Conservation (phyloP, 2,797 vertebrate species). For the Ctenopoma kingsleyae region DNA sequence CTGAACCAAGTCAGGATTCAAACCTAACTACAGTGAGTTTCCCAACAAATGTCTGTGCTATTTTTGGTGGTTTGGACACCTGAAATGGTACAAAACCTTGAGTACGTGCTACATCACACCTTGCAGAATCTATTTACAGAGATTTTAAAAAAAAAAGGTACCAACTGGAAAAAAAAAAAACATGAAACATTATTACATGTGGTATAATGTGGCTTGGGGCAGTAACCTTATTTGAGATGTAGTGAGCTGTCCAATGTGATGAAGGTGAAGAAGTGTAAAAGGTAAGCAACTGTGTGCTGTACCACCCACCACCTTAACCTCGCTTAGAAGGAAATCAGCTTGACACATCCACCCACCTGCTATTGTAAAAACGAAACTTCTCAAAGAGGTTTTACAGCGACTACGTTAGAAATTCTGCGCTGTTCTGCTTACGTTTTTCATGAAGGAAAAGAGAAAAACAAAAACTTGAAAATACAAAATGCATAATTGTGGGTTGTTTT, state of each 20-base stretch:
- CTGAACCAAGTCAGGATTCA: constrained; percentile 10
- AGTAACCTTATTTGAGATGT: constrained; percentile 41
- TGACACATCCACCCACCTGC: constrained; percentile 49
- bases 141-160: not conserved
- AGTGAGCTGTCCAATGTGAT: constrained; percentile 58
- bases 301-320: constrained; percentile 56
- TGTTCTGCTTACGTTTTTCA: not conserved
- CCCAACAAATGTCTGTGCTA: not conserved
- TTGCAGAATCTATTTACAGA: constrained; percentile 19
- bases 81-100: not conserved
- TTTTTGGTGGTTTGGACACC: constrained; percentile 19
- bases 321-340: constrained; percentile 40
- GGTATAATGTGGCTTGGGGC: constrained; percentile 36
- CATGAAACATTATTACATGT: constrained; percentile 31
- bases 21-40: constrained; percentile 6
- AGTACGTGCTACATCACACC: constrained; percentile 5
- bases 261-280: constrained; percentile 42
- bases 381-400: constrained; percentile 34
- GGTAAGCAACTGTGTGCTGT: constrained; percentile 66
- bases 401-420: constrained; percentile 16
- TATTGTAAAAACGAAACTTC: constrained; percentile 24
- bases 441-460: not conserved
- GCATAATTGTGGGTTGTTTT: too few species aligned
- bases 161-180: not conserved
- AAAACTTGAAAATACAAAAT: too few species aligned